Evolutionary conservation across 2,113 vertebrate species (phyloP), one percentile per base, ranked within the genome.

Genomic region (Corythaixoides concolor): DNA sequence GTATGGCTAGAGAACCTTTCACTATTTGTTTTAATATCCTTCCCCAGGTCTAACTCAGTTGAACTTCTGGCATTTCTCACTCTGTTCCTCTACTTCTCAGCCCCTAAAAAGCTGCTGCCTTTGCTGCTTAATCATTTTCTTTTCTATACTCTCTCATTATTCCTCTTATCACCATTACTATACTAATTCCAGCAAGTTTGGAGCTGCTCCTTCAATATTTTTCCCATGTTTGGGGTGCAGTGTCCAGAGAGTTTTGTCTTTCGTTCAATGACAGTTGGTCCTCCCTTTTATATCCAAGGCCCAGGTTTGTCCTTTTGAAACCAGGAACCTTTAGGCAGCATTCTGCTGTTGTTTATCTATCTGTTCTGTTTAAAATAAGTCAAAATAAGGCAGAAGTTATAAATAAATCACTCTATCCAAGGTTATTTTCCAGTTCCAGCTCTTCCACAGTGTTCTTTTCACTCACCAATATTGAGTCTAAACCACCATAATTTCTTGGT

Each of bases 21-120:
- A 39, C 59, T 91, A 30, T 95, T 90, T 95, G 79, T 77, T 93
- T 94, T 95, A 94, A 95, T 93, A 93, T 86, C 52, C 41, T 90
- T 94, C 41, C 49, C 58, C 16, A 28, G 59, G 20, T 94, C 60
- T 94, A 88, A 93, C 78, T 94, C 45, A 64, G 11, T 80, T 91
- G 88, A 77, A 96, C 24, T 53, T 85, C 55, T 86, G 92, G 41
- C 85, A 93, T 93, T 94, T 96, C 72, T 85, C 79, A 74, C 82
- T 96, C 49, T 14, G 39, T 77, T 55, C 45, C 43, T 88, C 32
- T 43, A 19, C 75, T 91, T 76, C 37, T 35, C 64, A 66, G 41
- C 8, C n/a, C 45, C 41, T 67, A 80, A 88, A 94, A 89, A 39
- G 0, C 32, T 73, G 9, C 12, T 58, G 43, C 63, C 45, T 88